Evolutionary conservation across 2,888 invertebrate genomes (phyloP).

Genomic region (Ormyrus labotus): DNA sequence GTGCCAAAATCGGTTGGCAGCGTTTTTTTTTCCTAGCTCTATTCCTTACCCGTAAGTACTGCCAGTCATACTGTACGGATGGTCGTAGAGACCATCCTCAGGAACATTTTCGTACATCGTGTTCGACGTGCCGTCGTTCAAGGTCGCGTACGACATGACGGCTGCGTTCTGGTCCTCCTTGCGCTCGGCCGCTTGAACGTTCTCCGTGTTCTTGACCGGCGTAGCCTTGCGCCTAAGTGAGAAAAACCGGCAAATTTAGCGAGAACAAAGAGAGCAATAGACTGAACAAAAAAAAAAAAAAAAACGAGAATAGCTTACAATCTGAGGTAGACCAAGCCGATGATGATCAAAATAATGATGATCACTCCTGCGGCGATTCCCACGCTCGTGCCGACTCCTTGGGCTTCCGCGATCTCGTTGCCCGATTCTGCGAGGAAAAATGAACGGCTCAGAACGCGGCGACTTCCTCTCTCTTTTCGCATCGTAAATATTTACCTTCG

Average conservation of each 20-base stretch:
- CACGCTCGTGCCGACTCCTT: constrained; percentile 87
- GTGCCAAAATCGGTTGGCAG: too few species aligned
- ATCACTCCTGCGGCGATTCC: constrained; percentile 91
- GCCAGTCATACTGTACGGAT: constrained; percentile 71
- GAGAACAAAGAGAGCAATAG: too few species aligned
- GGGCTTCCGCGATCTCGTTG: constrained; percentile 80
- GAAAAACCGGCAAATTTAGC: neutral
- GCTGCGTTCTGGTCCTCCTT: constrained; percentile 92
- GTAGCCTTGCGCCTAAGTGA: constrained; percentile 85
- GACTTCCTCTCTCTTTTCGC: too few species aligned
- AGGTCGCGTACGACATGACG: constrained; percentile 91
- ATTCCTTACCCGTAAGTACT: constrained; percentile 70
- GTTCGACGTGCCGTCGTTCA: constrained; percentile 83
- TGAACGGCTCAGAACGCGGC: too few species aligned
- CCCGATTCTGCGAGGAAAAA: constrained; percentile 62
- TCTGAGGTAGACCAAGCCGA: constrained; percentile 88
- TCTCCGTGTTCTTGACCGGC: constrained; percentile 92
- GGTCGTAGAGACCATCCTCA: constrained; percentile 75
- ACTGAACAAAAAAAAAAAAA: neutral
- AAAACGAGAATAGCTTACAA: constrained; percentile 79
- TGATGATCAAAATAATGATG: constrained; percentile 85
- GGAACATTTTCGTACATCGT: constrained; percentile 76
- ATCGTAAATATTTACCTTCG: constrained; percentile 78
- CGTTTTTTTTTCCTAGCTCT: too few species aligned
- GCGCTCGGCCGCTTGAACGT: constrained; percentile 89